phyloP scores from a whole-genome alignment of 1,140 invertebrate genomes.

The Lineus longissimus region DNA sequence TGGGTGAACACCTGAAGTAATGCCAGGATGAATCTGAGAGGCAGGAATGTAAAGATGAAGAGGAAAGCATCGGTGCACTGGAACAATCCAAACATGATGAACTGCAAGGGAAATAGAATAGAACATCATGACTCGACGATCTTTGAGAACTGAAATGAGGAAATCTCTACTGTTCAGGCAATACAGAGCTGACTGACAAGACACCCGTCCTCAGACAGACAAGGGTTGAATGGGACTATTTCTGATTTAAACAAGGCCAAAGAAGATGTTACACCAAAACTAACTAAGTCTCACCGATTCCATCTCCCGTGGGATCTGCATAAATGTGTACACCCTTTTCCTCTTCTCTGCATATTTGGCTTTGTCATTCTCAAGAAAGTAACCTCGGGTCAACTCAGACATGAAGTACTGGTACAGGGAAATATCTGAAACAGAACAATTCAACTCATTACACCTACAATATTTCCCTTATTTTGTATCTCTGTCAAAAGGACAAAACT shows the following conservation, averaged over 20 bases:
- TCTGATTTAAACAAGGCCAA: no score
- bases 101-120: slow-evolving; percentile 54
- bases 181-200: no score
- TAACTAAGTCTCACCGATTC: slow-evolving; percentile 53
- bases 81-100: slow-evolving; percentile 94
- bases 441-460: no score
- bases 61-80: slow-evolving; percentile 97
- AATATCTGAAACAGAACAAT: slow-evolving; percentile 33
- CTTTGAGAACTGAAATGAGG: no score
- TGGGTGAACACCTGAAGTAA: slow-evolving; percentile 37
- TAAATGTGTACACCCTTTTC: slow-evolving; percentile 95
- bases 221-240: no score
- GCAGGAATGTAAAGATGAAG: slow-evolving; percentile 96
- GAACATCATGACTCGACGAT: no score
- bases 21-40: slow-evolving; percentile 83
- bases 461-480: no score
- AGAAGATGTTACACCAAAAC: no score
- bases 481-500: no score
- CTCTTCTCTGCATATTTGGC: slow-evolving; percentile 86
- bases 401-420: slow-evolving; percentile 64
- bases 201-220: no score
- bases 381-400: slow-evolving; percentile 85
- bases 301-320: slow-evolving; percentile 88
- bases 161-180: no score
- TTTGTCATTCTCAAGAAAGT: slow-evolving; percentile 86